Evolutionary conservation across 2,888 invertebrate species (phyloP).

Genomic region (Amblyteles armatorius): DNA sequence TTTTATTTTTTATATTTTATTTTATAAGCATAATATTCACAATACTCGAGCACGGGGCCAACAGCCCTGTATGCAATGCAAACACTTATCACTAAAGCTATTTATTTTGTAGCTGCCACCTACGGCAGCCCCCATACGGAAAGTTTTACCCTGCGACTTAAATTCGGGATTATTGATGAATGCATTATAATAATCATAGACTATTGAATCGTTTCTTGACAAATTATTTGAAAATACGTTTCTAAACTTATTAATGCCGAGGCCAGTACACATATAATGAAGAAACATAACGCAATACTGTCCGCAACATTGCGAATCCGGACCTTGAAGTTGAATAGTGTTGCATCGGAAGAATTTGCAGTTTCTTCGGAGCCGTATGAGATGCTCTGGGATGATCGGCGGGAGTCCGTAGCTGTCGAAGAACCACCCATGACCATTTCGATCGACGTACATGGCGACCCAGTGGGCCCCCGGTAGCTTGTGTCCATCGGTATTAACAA

Average conservation of each 20-base stretch:
- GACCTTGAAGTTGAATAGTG: constrained; percentile 19
- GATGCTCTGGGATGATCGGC: constrained; percentile 25
- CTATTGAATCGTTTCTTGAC: constrained; percentile 38
- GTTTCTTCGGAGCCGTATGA: constrained; percentile 8
- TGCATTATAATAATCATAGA: constrained; percentile 4
- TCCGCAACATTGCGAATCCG: constrained; percentile 26
- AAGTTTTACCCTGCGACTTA: background rate
- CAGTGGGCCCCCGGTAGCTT: constrained; percentile 62
- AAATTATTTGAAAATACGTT: constrained; percentile 30
- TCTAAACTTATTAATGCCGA: background rate
- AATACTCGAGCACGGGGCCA: no score
- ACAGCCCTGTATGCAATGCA: no score
- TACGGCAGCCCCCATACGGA: no score
- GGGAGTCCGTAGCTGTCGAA: constrained; percentile 62
- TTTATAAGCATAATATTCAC: no score
- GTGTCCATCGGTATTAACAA: constrained; percentile 57
- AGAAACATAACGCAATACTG: constrained; percentile 58
- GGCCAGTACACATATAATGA: constrained; percentile 46
- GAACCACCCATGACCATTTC: constrained; percentile 44
- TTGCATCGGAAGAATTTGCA: constrained; percentile 13
- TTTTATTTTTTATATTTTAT: no score
- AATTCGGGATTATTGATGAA: background rate
- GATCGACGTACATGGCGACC: constrained; percentile 56
- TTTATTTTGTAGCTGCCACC: no score
- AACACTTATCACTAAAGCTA: no score